A percentile compares a stretch with the other conserved stretches of the same genome.
Conservation (phyloP, 2,797 vertebrate genomes). For the Meriones psammophilus region DNA sequence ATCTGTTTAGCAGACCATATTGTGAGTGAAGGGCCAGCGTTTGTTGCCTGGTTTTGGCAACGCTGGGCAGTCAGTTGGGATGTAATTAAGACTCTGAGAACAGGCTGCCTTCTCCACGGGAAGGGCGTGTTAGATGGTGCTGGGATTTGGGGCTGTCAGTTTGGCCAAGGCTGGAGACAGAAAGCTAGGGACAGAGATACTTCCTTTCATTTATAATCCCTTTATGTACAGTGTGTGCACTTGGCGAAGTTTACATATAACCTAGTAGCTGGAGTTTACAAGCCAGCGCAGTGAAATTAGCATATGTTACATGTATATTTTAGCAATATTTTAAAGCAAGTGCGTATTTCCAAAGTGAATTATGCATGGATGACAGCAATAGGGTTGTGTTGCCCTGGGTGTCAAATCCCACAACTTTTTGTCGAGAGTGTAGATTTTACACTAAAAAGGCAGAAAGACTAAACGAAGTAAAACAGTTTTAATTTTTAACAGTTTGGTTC, state of each 20-base stretch:
- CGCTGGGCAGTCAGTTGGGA: constrained; percentile 95
- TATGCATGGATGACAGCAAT: constrained; percentile 95
- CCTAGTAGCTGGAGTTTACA: constrained; percentile 88
- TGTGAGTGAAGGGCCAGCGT: constrained; percentile 93
- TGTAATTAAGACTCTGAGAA: constrained; percentile 95
- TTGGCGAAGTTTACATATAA: constrained; percentile 91
- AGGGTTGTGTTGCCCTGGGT: constrained; percentile 92
- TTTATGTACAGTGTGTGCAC: constrained; percentile 93
- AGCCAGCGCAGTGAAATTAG: constrained; percentile 92
- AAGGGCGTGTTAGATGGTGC: constrained; percentile 97
- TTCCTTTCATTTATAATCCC: constrained; percentile 98
- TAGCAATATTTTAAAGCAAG: constrained; percentile 94
- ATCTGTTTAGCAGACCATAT: constrained; percentile 94
- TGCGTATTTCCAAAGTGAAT: constrained; percentile 94
- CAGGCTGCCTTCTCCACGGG: constrained; percentile 97
- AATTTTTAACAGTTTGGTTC: constrained; percentile 93
- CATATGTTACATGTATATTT: constrained; percentile 99
- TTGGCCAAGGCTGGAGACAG: constrained; percentile 93
- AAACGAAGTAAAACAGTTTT: constrained; percentile 93
- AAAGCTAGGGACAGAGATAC: constrained; percentile 94
- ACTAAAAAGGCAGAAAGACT: constrained; percentile 93
- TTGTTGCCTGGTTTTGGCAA: constrained; percentile 95
- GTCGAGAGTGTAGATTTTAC: constrained; percentile 90
- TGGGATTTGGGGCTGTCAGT: constrained; percentile 95
- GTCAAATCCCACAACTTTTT: constrained; percentile 96